phyloP scores from a whole-genome alignment of 2,888 invertebrate species.

The Fissipunctia ypsillon region DNA sequence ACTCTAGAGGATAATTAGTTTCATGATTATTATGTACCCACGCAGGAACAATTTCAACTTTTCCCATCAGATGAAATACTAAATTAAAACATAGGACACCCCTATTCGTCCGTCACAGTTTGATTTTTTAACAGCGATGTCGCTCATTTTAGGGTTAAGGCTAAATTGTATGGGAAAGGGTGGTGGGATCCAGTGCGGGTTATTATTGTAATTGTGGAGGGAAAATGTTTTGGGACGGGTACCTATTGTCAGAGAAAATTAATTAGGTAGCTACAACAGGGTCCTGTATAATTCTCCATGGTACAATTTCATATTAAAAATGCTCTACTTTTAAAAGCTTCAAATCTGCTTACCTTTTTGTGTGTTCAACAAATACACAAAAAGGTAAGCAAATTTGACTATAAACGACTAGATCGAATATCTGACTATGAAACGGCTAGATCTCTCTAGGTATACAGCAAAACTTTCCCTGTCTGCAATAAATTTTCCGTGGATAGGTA shows the following conservation, averaged over 20 bases:
- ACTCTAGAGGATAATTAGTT: conserved; percentile 76
- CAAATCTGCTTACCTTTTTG: too few relatives aligned
- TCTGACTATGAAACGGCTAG: too few relatives aligned
- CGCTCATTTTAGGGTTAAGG: conserved; percentile 74
- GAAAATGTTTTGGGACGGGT: conserved; percentile 57
- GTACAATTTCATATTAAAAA: not conserved
- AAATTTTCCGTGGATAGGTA: not conserved
- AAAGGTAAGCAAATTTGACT: too few relatives aligned
- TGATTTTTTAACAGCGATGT: conserved; percentile 76
- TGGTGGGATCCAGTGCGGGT: conserved; percentile 72
- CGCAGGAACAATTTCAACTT: conserved; percentile 77
- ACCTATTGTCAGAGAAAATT: not conserved
- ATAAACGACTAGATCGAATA: too few relatives aligned
- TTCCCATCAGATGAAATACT: conserved; percentile 82
- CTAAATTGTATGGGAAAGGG: conserved; percentile 71
- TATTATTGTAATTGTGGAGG: conserved; percentile 59
- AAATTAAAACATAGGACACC: conserved; percentile 86
- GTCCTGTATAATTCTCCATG: not conserved
- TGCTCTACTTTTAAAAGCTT: not conserved
- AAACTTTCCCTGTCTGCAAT: not conserved
- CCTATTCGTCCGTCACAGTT: conserved; percentile 79
- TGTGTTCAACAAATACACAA: too few relatives aligned
- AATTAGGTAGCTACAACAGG: not conserved
- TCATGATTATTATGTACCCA: conserved; percentile 66
- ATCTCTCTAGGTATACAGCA: too few relatives aligned